Evolutionary conservation across 2,113 vertebrate genomes (phyloP).

Genomic region (Rhipidura dahli): DNA sequence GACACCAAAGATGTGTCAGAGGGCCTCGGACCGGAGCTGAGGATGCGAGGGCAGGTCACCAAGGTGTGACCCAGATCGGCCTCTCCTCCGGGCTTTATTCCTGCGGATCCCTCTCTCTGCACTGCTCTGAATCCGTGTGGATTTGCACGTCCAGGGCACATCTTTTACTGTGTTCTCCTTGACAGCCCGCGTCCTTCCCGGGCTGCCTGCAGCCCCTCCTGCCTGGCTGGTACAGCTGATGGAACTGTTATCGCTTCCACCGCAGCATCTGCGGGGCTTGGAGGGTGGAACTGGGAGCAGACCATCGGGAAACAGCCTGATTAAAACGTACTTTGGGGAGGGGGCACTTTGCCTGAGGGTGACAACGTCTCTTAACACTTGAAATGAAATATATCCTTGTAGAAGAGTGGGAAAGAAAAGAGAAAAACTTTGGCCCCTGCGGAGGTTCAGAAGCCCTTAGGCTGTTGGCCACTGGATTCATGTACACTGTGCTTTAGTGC

Average conservation of each 20-base stretch:
- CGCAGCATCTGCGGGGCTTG: background rate
- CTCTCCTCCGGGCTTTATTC: fast-evolving
- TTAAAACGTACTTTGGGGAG: constrained; percentile 31
- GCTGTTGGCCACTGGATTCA: constrained; percentile 22
- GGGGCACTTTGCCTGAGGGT: constrained; percentile 48
- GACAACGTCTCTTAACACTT: constrained; percentile 33
- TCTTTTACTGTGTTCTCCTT: background rate
- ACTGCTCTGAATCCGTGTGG: fast-evolving
- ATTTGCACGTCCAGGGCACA: background rate
- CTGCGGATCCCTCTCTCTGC: background rate
- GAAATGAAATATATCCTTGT: constrained; percentile 3
- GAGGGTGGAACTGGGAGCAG: background rate
- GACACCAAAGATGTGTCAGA: fast-evolving
- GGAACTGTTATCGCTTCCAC: constrained; percentile 1
- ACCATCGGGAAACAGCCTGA: constrained; percentile 14
- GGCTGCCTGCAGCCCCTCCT: background rate
- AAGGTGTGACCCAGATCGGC: fast-evolving
- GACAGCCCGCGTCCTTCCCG: background rate
- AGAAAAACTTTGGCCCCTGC: constrained; percentile 33
- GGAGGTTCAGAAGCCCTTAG: constrained; percentile 29
- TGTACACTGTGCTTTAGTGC: background rate
- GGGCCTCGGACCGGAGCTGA: background rate
- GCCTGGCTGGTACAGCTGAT: background rate
- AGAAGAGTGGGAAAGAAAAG: background rate
- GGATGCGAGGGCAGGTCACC: background rate